Percentiles rank a stretch among this genome's conserved stretches.
phyloP scores from a whole-genome alignment of 2,113 vertebrate species.

The Gymnarchus niloticus region DNA sequence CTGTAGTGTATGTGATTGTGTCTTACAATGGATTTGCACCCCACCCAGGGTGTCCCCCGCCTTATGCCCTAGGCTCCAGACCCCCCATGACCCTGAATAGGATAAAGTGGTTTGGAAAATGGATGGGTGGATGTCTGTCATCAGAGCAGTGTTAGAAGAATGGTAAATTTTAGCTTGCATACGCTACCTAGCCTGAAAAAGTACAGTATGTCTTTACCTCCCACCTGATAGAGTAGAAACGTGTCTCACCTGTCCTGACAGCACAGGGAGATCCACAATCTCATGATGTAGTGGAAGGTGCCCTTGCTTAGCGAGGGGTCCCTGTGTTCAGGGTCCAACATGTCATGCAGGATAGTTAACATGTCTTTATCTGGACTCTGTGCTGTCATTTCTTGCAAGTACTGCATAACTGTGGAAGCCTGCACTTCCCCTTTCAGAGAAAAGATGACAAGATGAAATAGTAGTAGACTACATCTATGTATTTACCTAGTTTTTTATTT shows the following conservation, averaged over 20 bases:
- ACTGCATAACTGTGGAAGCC: constrained; percentile 56
- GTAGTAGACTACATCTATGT: background rate
- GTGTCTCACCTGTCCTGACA: constrained; percentile 53
- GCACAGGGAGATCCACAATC: constrained; percentile 59
- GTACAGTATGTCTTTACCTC: no score
- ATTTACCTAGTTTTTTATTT: background rate
- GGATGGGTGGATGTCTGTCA: no score
- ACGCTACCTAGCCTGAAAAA: no score
- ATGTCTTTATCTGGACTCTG: constrained; percentile 52
- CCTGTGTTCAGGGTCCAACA: constrained; percentile 54
- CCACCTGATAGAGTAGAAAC: background rate
- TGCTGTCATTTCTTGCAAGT: constrained; percentile 56
- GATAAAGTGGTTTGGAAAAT: no score
- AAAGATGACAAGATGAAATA: background rate
- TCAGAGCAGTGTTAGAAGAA: no score
- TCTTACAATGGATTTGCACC: no score
- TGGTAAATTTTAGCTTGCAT: no score
- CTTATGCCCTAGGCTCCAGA: no score
- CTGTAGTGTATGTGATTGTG: no score
- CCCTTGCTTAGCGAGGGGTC: constrained; percentile 54
- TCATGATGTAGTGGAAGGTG: constrained; percentile 58
- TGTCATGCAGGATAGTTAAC: constrained; percentile 42
- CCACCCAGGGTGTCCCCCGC: no score
- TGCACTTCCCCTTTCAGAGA: constrained; percentile 51
- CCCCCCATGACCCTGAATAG: no score